Percentiles rank a stretch among this genome's conserved stretches.
phyloP scores from a whole-genome alignment of 2,797 vertebrate species.

The Mus spretus region DNA sequence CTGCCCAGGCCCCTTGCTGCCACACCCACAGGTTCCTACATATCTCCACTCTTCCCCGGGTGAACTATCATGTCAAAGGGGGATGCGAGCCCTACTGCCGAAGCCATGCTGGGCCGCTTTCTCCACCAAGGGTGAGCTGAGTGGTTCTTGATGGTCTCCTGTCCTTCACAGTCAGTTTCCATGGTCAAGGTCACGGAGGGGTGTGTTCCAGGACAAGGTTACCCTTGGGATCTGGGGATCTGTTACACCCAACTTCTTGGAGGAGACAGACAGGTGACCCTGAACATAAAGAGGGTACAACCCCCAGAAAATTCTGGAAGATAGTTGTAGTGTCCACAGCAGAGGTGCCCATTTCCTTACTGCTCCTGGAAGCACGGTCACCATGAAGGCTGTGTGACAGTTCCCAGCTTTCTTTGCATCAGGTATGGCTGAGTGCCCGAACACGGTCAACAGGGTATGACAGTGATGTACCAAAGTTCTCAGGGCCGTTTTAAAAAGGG shows the following conservation, averaged over 20 bases:
- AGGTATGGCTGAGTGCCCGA: background rate
- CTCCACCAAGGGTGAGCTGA: background rate
- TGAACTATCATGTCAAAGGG: background rate
- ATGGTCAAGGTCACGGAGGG: background rate
- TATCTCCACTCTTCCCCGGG: background rate
- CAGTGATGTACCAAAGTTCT: background rate
- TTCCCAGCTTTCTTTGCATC: constrained; percentile 4
- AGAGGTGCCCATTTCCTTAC: background rate
- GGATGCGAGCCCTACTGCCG: background rate
- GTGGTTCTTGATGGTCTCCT: rapidly evolving
- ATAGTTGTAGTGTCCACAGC: too few species aligned
- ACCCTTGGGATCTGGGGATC: background rate
- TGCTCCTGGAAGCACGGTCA: background rate
- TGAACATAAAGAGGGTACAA: background rate
- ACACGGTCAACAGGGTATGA: background rate
- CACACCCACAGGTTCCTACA: background rate
- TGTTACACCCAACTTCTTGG: background rate
- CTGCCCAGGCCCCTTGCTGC: background rate
- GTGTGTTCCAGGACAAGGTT: background rate
- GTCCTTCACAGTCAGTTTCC: background rate
- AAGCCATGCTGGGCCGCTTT: background rate
- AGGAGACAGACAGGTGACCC: background rate
- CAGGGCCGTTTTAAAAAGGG: background rate
- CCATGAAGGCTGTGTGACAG: background rate
- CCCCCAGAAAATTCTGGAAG: background rate